These are phyloP conservation scores for Oreohelix idahoensis DNA, from an alignment of 1,140 invertebrate genomes.

Conservation along the genomic window DNA sequence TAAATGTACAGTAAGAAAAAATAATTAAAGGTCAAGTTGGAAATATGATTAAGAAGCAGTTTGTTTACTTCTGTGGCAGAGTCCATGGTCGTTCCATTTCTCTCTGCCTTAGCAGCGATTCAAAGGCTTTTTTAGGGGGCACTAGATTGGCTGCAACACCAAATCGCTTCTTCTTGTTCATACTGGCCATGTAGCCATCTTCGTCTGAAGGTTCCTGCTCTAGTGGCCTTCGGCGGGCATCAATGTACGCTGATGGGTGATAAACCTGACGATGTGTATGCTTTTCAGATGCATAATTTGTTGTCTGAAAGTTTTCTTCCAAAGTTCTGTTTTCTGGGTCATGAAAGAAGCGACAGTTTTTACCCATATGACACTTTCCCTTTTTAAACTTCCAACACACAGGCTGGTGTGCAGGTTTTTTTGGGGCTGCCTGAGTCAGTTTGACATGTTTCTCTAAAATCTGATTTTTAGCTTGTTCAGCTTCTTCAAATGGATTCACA, in stretches of 20 bases:
- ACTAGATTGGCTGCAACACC: conserved; percentile 84
- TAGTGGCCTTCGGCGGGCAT: conserved; percentile 14
- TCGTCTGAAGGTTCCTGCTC: conserved; percentile 56
- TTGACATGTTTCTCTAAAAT: conserved; percentile 94
- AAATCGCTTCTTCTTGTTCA: conserved; percentile 82
- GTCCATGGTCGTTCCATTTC: conserved; percentile 74
- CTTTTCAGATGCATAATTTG: neutral
- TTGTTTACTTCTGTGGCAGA: conserved; percentile 25
- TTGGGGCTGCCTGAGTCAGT: conserved; percentile 84
- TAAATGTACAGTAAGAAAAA: too few species aligned
- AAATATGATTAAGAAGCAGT: too few species aligned
- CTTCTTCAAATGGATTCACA: conserved; percentile 89
- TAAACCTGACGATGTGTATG: conserved; percentile 13
- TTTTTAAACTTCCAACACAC: conserved; percentile 95
- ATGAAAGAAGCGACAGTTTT: conserved; percentile 93
- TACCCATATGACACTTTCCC: conserved; percentile 90
- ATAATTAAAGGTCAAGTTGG: too few species aligned
- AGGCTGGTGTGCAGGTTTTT: conserved; percentile 85
- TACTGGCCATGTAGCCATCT: conserved; percentile 58
- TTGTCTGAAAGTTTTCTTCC: neutral
- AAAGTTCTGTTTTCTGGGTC: conserved; percentile 73
- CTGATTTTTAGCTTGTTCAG: conserved; percentile 88
- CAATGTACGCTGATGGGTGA: conserved; percentile 32
- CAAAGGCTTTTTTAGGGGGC: conserved; percentile 88
- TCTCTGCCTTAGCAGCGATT: conserved; percentile 81